Percentiles rank a stretch among this genome's conserved stretches.
Conservation (phyloP, 1,140 invertebrate species). For the Conopomorpha cramerella region DNA sequence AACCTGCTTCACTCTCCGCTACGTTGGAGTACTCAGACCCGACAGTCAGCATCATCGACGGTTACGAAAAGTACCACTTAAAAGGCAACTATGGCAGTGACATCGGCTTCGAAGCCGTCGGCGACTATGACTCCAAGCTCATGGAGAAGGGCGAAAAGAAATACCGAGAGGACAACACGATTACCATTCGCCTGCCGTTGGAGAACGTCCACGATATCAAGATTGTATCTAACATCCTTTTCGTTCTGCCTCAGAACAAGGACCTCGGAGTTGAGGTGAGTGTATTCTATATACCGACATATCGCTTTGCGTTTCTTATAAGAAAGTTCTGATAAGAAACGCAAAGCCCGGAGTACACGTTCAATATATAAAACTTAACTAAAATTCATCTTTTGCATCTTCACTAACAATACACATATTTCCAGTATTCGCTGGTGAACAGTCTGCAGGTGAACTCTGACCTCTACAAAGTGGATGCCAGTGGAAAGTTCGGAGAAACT, state of each 20-base stretch:
- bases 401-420: neutral
- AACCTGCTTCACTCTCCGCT: conserved; percentile 30
- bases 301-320: too few relatives aligned
- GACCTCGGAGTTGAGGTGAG: conserved; percentile 27
- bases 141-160: conserved; percentile 26
- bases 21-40: conserved; percentile 13
- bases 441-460: conserved; percentile 44
- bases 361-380: neutral
- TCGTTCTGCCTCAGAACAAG: conserved; percentile 26
- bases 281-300: neutral
- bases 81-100: conserved; percentile 46
- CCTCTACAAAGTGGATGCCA: conserved; percentile 38
- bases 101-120: conserved; percentile 20
- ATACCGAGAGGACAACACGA: conserved; percentile 21
- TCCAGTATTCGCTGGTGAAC: conserved; percentile 43
- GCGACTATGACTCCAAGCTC: conserved; percentile 8
- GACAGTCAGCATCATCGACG: conserved; percentile 10
- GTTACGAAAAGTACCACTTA: conserved; percentile 36
- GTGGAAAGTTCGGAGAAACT: conserved; percentile 39
- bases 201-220: conserved; percentile 52
- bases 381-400: neutral
- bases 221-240: conserved; percentile 20
- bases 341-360: neutral
- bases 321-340: too few relatives aligned
- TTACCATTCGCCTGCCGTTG: conserved; percentile 29